Evolutionary conservation across 30 jellyfish, hydroid and myxozoan genomes (phyloP), one percentile per base, ranked within the genome.

Genomic region (Hydractinia symbiolongicarpus): DNA sequence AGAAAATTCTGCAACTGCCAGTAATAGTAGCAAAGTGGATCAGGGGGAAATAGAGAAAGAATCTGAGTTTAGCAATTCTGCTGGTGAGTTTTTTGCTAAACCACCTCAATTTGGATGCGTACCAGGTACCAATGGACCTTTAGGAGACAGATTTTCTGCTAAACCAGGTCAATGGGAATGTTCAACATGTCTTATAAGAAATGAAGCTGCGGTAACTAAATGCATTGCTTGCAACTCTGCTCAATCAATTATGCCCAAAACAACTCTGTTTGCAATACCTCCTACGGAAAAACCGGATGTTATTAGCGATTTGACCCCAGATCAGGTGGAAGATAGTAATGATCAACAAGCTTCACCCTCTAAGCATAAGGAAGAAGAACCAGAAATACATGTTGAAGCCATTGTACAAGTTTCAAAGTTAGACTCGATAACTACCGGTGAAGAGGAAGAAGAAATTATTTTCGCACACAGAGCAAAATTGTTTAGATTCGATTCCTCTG

Each of bases 381-480:
- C 16, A 14, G 90, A 76, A 19, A 83, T 83, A 8, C 77, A 19
- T 20, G 85, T 58, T n/a, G 88, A 67, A 40, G 81, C 90, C 9
- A 57, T 73, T 9, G 88, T 66, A 50, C 78, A 53, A 40, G 88
- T 67, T 50, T 49, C 54, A 13, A 73, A 72, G 71, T 9, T 79
- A n/a, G 90, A 83, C 21, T 49, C 50, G 1, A n/a, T 73, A 13
- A 60, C 15, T 15, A 82, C 95, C 9, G 98, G 98, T 50, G 96
- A 91, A 73, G 98, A 91, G 69, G 54, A 69, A 76, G 98, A 91
- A 54, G 88, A 58, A 55, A 60, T 73, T 44, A 13, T 86, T 9
- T 91, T 86, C 68, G 74, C 80, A 51, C 83, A 86, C 16, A 67
- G 87, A 67, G 90, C 91, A 14, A 91, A 91, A 56, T 85, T 90